Evolutionary conservation across 1,140 invertebrate genomes (phyloP).

Genomic region (Lethrus apterus): DNA sequence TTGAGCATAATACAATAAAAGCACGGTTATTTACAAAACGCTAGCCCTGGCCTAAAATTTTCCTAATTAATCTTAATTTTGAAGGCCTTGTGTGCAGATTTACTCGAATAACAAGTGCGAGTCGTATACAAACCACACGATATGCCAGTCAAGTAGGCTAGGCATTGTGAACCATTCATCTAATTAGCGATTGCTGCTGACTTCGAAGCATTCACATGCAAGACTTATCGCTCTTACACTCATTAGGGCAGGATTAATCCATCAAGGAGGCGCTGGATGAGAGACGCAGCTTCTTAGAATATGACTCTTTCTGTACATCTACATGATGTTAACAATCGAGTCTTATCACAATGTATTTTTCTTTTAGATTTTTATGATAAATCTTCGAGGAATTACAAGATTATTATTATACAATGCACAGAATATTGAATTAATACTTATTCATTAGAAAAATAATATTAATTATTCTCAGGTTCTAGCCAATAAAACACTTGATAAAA

Average conservation of each 20-base stretch:
- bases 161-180: constrained; percentile 35
- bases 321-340: too few species aligned
- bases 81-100: constrained; percentile 13
- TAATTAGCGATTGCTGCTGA: constrained; percentile 36
- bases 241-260: constrained; percentile 26
- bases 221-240: constrained; percentile 39
- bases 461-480: too few species aligned
- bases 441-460: too few species aligned
- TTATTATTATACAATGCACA: too few species aligned
- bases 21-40: constrained; percentile 4
- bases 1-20: too few species aligned
- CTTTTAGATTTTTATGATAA: too few species aligned
- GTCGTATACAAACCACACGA: constrained; percentile 28
- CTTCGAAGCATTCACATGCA: constrained; percentile 32
- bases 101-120: constrained; percentile 23
- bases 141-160: constrained; percentile 30
- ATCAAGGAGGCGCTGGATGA: constrained; percentile 25
- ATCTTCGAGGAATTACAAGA: too few species aligned
- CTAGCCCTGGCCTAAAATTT: constrained; percentile 1
- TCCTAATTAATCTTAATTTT: constrained; percentile 19
- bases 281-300: constrained; percentile 17
- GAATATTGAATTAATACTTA: too few species aligned
- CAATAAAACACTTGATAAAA: too few species aligned
- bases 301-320: constrained; percentile 11
- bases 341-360: too few species aligned